Evolutionary conservation across 2,113 vertebrate species (phyloP).

Genomic region (Apus apus): DNA sequence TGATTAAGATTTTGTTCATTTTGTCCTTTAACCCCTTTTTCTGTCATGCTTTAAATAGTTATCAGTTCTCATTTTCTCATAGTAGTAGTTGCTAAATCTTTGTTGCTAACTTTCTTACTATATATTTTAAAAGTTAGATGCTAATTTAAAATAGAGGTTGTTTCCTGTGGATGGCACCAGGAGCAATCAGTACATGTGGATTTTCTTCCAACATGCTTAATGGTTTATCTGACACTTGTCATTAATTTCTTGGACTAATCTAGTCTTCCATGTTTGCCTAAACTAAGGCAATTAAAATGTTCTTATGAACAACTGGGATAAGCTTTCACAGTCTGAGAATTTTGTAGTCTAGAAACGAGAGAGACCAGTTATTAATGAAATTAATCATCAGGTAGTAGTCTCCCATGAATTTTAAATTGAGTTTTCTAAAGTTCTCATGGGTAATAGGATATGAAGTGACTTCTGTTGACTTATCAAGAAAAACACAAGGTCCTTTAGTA

Average conservation of each 20-base stretch:
- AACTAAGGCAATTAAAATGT: background rate
- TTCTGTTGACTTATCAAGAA: background rate
- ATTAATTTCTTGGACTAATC: background rate
- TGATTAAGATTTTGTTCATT: background rate
- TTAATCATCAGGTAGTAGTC: conserved; percentile 4
- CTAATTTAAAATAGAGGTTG: background rate
- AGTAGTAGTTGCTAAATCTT: background rate
- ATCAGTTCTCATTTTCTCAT: background rate
- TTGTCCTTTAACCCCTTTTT: background rate
- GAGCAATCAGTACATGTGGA: background rate
- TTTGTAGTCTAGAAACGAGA: conserved; percentile 1
- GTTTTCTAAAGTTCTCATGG: background rate
- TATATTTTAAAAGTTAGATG: background rate
- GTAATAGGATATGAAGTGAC: conserved; percentile 10
- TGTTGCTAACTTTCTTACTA: background rate
- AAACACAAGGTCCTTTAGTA: conserved; percentile 1
- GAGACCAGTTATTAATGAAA: conserved; percentile 25
- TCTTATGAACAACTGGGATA: background rate
- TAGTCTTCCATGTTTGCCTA: background rate
- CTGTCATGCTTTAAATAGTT: background rate
- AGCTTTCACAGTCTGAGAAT: background rate
- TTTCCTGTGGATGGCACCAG: background rate
- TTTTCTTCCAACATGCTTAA: background rate
- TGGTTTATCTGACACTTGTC: background rate
- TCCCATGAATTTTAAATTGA: conserved; percentile 33